These are phyloP conservation scores for Apamea sordens DNA, from an alignment of 2,888 invertebrate genomes.

Conservation along the genomic window DNA sequence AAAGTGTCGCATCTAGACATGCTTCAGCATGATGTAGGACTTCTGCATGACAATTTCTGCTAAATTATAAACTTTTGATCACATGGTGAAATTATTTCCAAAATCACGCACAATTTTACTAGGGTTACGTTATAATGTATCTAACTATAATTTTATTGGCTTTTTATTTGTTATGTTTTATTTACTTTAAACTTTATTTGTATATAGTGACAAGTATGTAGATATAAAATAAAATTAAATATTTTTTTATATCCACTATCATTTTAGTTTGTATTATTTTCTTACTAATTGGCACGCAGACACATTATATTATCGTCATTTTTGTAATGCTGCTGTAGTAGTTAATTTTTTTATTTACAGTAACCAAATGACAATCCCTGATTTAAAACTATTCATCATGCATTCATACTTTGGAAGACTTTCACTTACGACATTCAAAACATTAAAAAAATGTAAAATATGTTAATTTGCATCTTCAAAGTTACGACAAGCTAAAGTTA, in stretches of 20 bases:
- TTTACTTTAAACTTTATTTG: constrained; percentile 66
- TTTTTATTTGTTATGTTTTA: constrained; percentile 65
- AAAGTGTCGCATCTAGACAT: constrained; percentile 42
- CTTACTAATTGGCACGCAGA: constrained; percentile 55
- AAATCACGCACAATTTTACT: constrained; percentile 55
- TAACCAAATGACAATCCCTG: constrained; percentile 10
- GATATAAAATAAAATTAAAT: constrained; percentile 65
- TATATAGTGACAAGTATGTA: constrained; percentile 67
- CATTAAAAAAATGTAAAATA: background rate
- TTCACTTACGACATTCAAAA: constrained; percentile 3
- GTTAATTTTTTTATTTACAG: constrained; percentile 27
- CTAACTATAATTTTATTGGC: constrained; percentile 57
- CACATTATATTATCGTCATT: constrained; percentile 30
- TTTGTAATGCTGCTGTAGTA: constrained; percentile 26
- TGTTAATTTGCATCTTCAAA: background rate
- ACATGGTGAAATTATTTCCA: constrained; percentile 41
- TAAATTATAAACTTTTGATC: constrained; percentile 38
- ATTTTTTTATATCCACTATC: constrained; percentile 64
- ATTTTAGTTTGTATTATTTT: constrained; percentile 68
- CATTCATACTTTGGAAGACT: constrained; percentile 11
- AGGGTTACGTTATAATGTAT: constrained; percentile 55
- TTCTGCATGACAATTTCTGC: constrained; percentile 58
- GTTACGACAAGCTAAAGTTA: background rate
- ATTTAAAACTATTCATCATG: constrained; percentile 17
- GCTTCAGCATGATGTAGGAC: constrained; percentile 43